Evolutionary conservation across 2,797 vertebrate species (phyloP).

Genomic region (Acanthurus leucopareius): DNA sequence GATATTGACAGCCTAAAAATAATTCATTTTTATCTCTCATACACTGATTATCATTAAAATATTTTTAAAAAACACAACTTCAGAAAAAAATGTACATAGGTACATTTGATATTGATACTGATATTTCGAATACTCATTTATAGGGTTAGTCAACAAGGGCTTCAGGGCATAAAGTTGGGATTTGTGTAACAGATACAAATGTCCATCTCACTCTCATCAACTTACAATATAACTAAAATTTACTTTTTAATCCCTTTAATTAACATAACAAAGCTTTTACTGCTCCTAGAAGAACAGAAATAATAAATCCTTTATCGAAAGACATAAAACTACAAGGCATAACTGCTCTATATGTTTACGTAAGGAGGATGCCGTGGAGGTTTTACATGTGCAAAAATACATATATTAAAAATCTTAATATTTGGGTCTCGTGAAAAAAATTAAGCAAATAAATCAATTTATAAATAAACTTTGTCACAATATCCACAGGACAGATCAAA

Average conservation of each 20-base stretch:
- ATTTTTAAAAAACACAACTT: neutral
- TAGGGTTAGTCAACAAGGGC: neutral
- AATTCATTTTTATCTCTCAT: neutral
- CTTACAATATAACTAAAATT: neutral
- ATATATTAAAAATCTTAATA: neutral
- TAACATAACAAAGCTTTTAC: neutral
- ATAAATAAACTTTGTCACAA: neutral
- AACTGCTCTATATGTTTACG: neutral
- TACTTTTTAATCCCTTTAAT: neutral
- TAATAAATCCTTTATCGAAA: neutral
- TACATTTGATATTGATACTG: neutral
- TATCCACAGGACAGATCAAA: neutral
- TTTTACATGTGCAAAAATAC: neutral
- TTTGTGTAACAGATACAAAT: slow-evolving; percentile 11
- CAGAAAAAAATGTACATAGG: neutral
- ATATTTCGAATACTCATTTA: neutral
- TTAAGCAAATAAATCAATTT: neutral
- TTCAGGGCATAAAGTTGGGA: slow-evolving; percentile 3
- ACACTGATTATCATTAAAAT: neutral
- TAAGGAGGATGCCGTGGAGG: neutral
- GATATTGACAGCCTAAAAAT: slow-evolving; percentile 1
- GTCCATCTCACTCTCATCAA: neutral
- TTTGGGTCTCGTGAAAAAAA: neutral
- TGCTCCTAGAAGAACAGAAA: slow-evolving; percentile 1
- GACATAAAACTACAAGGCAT: neutral